These are phyloP conservation scores for Scomber colias DNA, from an alignment of 2,113 vertebrate species.

Conservation along the genomic window DNA sequence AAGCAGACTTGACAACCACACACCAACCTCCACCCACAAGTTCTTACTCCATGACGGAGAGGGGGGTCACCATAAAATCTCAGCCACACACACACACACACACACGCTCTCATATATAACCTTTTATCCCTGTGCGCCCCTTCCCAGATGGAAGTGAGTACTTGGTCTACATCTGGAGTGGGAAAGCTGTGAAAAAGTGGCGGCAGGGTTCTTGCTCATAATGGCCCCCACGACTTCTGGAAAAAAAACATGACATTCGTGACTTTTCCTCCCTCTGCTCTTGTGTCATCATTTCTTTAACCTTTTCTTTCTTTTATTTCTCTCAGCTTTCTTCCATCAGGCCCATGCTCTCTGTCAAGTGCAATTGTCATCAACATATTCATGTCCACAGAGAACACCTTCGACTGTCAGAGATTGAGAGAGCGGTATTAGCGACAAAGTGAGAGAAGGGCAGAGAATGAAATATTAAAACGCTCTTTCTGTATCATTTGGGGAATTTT, in stretches of 20 bases:
- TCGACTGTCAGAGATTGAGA: conserved; percentile 11
- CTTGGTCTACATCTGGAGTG: background rate
- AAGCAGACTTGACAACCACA: conserved; percentile 28
- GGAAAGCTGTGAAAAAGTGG: background rate
- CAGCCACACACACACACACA: background rate
- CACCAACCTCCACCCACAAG: conserved; percentile 9
- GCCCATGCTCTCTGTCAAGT: conserved; percentile 70
- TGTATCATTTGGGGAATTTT: conserved; percentile 17
- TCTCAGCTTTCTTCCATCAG: conserved; percentile 41
- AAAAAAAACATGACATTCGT: conserved; percentile 69
- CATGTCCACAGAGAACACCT: conserved; percentile 45
- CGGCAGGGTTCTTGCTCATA: conserved; percentile 39
- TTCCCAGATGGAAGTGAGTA: conserved; percentile 2
- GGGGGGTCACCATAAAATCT: background rate
- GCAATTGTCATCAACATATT: conserved; percentile 72
- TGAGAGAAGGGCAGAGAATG: conserved; percentile 16
- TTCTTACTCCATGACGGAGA: background rate
- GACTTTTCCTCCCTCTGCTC: conserved; percentile 9
- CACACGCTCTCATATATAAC: background rate
- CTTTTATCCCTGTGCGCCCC: background rate
- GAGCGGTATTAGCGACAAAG: conserved; percentile 5
- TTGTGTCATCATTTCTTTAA: conserved; percentile 28
- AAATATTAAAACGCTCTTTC: conserved; percentile 33
- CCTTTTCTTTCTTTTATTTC: conserved; percentile 34
- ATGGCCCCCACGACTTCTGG: conserved; percentile 53